Percentiles rank a stretch among this genome's conserved stretches.
phyloP scores from a whole-genome alignment of 35 echinoderm and acorn worm genomes.

The Heliocidaris tuberculata region DNA sequence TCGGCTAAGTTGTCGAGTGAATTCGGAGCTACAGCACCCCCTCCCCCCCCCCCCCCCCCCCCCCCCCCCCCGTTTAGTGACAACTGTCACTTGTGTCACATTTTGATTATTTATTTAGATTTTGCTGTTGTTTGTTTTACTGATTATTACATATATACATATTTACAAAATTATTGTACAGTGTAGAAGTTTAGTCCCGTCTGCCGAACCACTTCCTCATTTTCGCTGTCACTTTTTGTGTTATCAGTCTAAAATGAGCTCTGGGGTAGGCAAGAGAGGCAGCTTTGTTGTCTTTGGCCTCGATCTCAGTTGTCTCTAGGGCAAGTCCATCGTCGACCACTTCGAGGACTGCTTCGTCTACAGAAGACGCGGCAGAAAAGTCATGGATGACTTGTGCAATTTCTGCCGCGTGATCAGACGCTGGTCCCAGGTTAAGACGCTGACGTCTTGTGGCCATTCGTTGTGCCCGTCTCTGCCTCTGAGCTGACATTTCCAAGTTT shows the following conservation, averaged over 20 bases:
- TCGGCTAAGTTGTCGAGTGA: too few species aligned
- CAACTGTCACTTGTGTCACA: too few species aligned
- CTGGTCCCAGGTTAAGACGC: background rate
- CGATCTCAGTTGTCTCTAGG: background rate
- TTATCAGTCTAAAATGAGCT: background rate
- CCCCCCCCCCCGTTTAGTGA: too few species aligned
- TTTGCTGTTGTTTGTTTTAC: too few species aligned
- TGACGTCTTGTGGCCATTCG: background rate
- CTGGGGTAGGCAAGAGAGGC: background rate
- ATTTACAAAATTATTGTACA: too few species aligned
- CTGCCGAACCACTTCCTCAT: background rate
- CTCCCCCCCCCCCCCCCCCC: too few species aligned
- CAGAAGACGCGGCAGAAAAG: background rate
- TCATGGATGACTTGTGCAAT: background rate
- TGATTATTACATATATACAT: too few species aligned
- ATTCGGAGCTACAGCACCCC: too few species aligned
- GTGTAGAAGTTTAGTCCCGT: too few species aligned
- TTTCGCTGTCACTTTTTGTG: background rate
- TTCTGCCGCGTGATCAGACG: background rate
- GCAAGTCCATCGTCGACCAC: too few species aligned
- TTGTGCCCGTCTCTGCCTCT: background rate
- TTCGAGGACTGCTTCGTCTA: background rate
- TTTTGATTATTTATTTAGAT: too few species aligned
- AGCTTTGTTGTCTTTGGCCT: too few species aligned
- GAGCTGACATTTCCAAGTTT: background rate